Evolutionary conservation across 1,140 invertebrate species (phyloP).

Genomic region (Latrodectus geometricus): DNA sequence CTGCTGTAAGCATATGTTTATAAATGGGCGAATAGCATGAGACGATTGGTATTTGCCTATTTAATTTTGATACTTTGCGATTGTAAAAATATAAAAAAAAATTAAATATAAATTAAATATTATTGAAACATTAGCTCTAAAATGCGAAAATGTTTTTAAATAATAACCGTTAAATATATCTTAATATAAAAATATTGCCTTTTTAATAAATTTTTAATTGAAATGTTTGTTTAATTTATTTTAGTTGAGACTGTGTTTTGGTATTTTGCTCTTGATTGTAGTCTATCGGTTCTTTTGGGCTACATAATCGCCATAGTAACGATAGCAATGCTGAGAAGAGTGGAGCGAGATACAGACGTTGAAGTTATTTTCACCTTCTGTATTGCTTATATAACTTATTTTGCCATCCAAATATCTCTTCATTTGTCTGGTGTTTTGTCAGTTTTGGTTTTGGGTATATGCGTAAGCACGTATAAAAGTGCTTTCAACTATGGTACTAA

Average conservation of each 20-base stretch:
- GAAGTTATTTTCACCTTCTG: slow-evolving; percentile 71
- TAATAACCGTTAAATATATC: too few relatives aligned
- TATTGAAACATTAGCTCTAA: too few relatives aligned
- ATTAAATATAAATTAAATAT: too few relatives aligned
- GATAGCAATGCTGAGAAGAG: slow-evolving; percentile 67
- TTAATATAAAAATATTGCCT: too few relatives aligned
- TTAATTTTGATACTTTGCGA: too few relatives aligned
- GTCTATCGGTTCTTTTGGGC: slow-evolving; percentile 68
- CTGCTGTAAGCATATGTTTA: too few relatives aligned
- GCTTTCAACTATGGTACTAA: slow-evolving; percentile 71
- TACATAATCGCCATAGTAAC: slow-evolving; percentile 68
- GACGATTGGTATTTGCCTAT: too few relatives aligned
- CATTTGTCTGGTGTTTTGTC: slow-evolving; percentile 71
- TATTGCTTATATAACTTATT: slow-evolving; percentile 70
- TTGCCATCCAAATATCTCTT: slow-evolving; percentile 68
- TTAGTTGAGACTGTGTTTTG: slow-evolving; percentile 65
- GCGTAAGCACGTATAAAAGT: slow-evolving; percentile 67
- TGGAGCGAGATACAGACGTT: slow-evolving; percentile 69
- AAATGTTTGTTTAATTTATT: not conserved
- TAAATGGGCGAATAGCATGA: too few relatives aligned
- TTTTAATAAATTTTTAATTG: too few relatives aligned
- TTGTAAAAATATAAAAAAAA: too few relatives aligned
- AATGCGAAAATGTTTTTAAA: too few relatives aligned
- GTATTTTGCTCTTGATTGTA: slow-evolving; percentile 65
- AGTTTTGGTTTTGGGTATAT: slow-evolving; percentile 70